These are phyloP conservation scores for Hoplostethus atlanticus DNA, from an alignment of 2,797 vertebrate species.

Conservation along the genomic window DNA sequence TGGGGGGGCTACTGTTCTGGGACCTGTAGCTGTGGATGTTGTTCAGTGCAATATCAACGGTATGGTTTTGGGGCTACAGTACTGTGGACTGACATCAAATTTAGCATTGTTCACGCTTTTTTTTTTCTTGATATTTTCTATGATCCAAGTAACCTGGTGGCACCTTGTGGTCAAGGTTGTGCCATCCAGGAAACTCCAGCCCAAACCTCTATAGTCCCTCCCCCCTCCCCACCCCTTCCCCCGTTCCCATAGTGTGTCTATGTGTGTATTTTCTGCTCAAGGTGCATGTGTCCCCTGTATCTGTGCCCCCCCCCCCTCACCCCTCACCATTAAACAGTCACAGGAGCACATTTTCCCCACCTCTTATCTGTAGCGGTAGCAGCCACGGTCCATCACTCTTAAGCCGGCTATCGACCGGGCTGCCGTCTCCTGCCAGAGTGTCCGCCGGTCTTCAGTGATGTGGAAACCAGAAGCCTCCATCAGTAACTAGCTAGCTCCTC, in stretches of 20 bases:
- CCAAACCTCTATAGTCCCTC: constrained; percentile 61
- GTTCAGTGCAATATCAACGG: constrained; percentile 26
- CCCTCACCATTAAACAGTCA: constrained; percentile 69
- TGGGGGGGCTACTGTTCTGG: constrained; percentile 16
- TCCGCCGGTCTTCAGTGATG: constrained; percentile 43
- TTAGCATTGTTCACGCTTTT: constrained; percentile 5
- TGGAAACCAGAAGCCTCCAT: constrained; percentile 47
- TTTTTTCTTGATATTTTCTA: constrained; percentile 22
- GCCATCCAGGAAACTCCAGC: constrained; percentile 42
- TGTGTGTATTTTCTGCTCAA: constrained; percentile 79
- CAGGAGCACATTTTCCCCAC: constrained; percentile 59
- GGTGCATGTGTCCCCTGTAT: constrained; percentile 80
- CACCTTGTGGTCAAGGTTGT: constrained; percentile 25
- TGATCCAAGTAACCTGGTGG: constrained; percentile 23
- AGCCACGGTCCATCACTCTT: constrained; percentile 18
- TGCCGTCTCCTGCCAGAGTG: constrained; percentile 36
- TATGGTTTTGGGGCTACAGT: constrained; percentile 13
- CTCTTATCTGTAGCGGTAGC: constrained; percentile 41
- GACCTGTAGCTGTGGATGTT: constrained; percentile 44
- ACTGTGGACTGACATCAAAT: constrained; percentile 23
- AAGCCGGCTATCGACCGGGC: constrained; percentile 28
- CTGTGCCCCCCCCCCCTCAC: constrained; percentile 64
- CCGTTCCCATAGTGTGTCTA: constrained; percentile 76
- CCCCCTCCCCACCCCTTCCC: constrained; percentile 9
- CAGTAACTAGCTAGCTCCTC: constrained; percentile 53